Evolutionary conservation across 1,140 invertebrate genomes (phyloP), one percentile per base, ranked within the genome.

Genomic region (Heliconius himera): DNA sequence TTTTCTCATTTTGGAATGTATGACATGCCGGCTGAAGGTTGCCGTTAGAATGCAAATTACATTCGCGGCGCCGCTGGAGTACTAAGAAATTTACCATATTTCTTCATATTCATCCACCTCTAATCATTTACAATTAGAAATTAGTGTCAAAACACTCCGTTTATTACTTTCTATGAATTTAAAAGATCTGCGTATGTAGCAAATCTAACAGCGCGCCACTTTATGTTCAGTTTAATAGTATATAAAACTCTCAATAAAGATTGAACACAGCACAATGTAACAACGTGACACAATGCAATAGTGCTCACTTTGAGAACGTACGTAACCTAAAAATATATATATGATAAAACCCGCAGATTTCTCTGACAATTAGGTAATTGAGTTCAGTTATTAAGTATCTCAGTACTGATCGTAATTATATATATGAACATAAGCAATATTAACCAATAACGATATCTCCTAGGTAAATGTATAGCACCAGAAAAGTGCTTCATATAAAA

Each of bases 1-100:
- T 74, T 54, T 78, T 78, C 60, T 46, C 49, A 18, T 78, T 72
- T 77, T 22, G 73, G 54, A 72, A 74, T 81, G 78, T 76, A 60
- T 66, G 70, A 80, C 49, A 73, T 54, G 60, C 20, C 20, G 29
- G 72, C 36, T 66, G 78, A 80, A 80, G 79, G 79, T 60, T 56
- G 74, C 3, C 22, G 29, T 77, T 73, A 70, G 75, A 73, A 80
- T 74, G 56, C 49, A 38, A 80, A 77, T 74, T 56, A 70, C 56
- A 66, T 36, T n/a, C 18, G 22, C 70, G 70, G 70, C 70, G 70
- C 36, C 70, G 1, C 9, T 54, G 22, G 22, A 49, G 60, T 78
- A 66, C 49, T 46, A n/a, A 8, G n/a, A 78, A 74, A 41, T 3
- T 71, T 2, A 36, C 29, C 9, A 11, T 41, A 72, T 38, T 41